Evolutionary conservation across 2,797 vertebrate species (phyloP), one percentile per base, ranked within the genome.

Genomic region (Okamejei kenojei): DNA sequence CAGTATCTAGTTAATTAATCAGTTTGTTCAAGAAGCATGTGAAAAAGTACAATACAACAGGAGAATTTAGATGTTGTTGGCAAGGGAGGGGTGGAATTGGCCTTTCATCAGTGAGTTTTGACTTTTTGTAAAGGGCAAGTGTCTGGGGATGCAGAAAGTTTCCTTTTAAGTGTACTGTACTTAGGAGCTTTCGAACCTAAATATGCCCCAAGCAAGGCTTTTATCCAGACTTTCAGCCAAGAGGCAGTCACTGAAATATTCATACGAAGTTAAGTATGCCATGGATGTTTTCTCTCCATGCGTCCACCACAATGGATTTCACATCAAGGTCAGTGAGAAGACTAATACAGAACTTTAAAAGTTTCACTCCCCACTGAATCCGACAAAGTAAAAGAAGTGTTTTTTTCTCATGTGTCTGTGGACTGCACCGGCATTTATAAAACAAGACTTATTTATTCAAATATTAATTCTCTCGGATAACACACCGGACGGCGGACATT

Each of bases 241-340:
- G 95, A 97, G 97, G 97, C 97, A 97, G 96, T 96, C 97, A 95
- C 96, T 98, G 96, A 98, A 98, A 98, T 97, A 98, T 98, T 97
- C 97, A 98, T 98, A 95, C 95, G 95, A 94, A 96, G 97, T 96
- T 74, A 97, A 96, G 96, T 96, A 96, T 96, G 97, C 97, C 96
- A 97, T 95, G 96, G 96, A 96, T 97, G 97, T 96, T 97, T 97
- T 96, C 95, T 96, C 96, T 91, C 35, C 95, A 96, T 97, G 97
- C 96, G 96, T 97, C 96, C 97, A 96, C 90, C 90, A 91, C 90
- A 91, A 91, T 91, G 68, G 65, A 74, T 91, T 91, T 91, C 90
- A 91, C 68, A 91, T 91, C 90, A 91, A 91, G 90, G 90, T 91
- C 90, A 91, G 90, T 54, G 23, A 91, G 68, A 38, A 91, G 38